These are phyloP conservation scores for Brevipalpus yothersi DNA, from an alignment of 1,140 invertebrate species.

Conservation along the genomic window DNA sequence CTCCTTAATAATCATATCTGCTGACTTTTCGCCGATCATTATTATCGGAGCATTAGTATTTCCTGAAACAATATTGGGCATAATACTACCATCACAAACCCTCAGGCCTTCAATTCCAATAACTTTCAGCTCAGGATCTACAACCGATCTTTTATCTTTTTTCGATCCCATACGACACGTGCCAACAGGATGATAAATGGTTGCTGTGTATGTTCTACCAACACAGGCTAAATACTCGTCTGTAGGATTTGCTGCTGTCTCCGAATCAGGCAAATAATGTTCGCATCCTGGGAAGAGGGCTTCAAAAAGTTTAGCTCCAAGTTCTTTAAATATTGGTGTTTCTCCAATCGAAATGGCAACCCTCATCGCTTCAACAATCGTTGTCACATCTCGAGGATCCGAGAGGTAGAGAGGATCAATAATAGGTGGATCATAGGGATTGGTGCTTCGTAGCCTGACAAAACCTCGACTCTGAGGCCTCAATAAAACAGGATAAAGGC, in stretches of 20 bases:
- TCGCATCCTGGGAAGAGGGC: slow-evolving; percentile 50
- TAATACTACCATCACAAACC: slow-evolving; percentile 40
- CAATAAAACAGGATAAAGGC: slow-evolving; percentile 38
- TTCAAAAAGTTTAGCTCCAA: slow-evolving; percentile 42
- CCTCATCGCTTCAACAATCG: slow-evolving; percentile 16
- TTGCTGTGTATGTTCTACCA: slow-evolving; percentile 54
- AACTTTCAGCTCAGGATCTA: slow-evolving; percentile 39
- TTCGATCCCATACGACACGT: slow-evolving; percentile 52
- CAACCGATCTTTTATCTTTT: slow-evolving; percentile 36
- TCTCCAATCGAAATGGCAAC: slow-evolving; percentile 12
- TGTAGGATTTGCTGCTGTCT: no score
- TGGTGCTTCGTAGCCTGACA: slow-evolving; percentile 22
- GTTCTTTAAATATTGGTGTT: slow-evolving; percentile 30
- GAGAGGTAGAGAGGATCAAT: slow-evolving; percentile 56
- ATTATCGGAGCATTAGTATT: slow-evolving; percentile 13
- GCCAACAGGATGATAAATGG: slow-evolving; percentile 35
- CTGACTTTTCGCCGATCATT: slow-evolving; percentile 11
- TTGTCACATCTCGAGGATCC: slow-evolving; percentile 31
- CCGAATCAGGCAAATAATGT: slow-evolving; percentile 16
- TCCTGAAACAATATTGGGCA: slow-evolving; percentile 32
- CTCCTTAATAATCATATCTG: slow-evolving; percentile 19
- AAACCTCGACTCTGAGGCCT: slow-evolving; percentile 43
- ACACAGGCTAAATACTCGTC: slow-evolving; percentile 33
- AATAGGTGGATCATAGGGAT: slow-evolving; percentile 46
- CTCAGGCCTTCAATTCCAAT: slow-evolving; percentile 28